Evolutionary conservation across 2,888 invertebrate species (phyloP), one percentile per base, ranked within the genome.

Genomic region (Zygaena filipendulae): DNA sequence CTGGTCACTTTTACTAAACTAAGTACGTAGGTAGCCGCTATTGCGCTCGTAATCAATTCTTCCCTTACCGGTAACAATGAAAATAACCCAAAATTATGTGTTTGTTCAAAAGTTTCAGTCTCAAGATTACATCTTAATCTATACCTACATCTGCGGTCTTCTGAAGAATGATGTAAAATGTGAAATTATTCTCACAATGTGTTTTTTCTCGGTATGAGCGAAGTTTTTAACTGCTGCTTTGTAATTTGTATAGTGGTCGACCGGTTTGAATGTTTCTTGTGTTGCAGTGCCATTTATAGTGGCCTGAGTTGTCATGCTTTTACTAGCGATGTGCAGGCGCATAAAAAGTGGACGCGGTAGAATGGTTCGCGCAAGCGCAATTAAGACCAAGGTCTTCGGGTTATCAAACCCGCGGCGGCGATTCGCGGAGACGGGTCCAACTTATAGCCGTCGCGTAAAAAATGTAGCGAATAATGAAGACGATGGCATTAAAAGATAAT

Each of bases 311-410:
- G 61, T 62, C 63, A 58, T 67, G 70, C 74, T 72, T 68, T 70
- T 70, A 67, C 71, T 71, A 72, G 74, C 67, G 69, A 74, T 77
- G 69, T 70, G 79, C 79, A 75, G 66, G 72, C 70, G 63, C 63
- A 77, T 75, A 77, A 77, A 77, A 77, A 77, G 72, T 69, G 67
- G 75, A 61, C 74, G 53, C 62, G 61, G 61, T 60, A 61, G 70
- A 77, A 69, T 74, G 71, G 74, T 67, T 70, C 61, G 69, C 68
- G 67, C 68, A 63, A 67, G 66, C 72, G 75, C 77, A 79, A 79
- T 79, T 79, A 79, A 77, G 77, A 75, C 75, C 77, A 79, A 79
- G 79, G 79, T 79, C 79, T 75, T 56, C 77, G 62, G 79, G 79
- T 79, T 79, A 79, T 79, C 79, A 77, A 79, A 79, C 79, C 59